Percentiles rank a stretch among this genome's conserved stretches.
Conservation (phyloP, 1,140 invertebrate genomes). For the Drosophila chauvacae region DNA sequence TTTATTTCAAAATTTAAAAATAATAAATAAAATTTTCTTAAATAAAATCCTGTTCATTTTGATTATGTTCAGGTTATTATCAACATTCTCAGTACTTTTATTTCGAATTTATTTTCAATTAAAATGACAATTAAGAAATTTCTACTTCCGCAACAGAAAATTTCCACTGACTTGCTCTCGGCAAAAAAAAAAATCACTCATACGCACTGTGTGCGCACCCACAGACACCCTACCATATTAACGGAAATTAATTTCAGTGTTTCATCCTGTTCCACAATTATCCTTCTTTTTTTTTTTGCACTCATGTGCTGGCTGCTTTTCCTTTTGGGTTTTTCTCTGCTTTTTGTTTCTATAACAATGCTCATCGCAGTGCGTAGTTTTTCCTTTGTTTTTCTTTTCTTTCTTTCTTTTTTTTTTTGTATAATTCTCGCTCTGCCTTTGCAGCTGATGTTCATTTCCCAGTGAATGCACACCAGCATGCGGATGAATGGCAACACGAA, state of each 20-base stretch:
- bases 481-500: conserved; percentile 35
- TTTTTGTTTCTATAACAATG: conserved; percentile 56
- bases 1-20: no score
- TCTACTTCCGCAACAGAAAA: conserved; percentile 51
- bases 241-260: conserved; percentile 72
- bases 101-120: conserved; percentile 49
- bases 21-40: no score
- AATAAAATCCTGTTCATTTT: no score
- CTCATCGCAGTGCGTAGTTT: conserved; percentile 42
- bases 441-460: conserved; percentile 67
- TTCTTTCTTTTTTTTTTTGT: conserved; percentile 11
- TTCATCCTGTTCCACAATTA: conserved; percentile 36
- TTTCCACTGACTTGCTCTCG: conserved; percentile 12
- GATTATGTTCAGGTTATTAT: not conserved
- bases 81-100: conserved; percentile 16
- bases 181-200: conserved; percentile 18
- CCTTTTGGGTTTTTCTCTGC: conserved; percentile 17
- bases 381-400: conserved; percentile 18
- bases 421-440: conserved; percentile 46
- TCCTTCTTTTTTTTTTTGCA: conserved; percentile 7
- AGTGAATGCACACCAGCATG: conserved; percentile 62
- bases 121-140: conserved; percentile 69
- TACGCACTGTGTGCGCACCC: conserved; percentile 19
- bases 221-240: conserved; percentile 49
- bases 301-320: conserved; percentile 40